A percentile compares a stretch with the other conserved stretches of the same genome.
phyloP scores from a whole-genome alignment of 2,113 vertebrate genomes.

The Catagonus wagneri region DNA sequence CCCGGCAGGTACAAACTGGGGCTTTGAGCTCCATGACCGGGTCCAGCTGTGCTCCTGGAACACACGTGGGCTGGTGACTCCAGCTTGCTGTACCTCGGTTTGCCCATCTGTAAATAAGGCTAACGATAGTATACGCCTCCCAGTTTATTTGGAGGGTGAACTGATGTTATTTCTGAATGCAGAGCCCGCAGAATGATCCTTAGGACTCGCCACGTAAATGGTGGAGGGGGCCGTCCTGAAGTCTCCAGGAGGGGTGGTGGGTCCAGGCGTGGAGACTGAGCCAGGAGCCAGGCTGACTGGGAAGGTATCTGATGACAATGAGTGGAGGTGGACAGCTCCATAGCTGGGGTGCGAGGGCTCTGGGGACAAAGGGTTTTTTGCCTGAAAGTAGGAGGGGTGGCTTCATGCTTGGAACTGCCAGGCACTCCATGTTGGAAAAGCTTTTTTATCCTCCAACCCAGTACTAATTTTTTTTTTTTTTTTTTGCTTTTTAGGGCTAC shows the following conservation, averaged over 20 bases:
- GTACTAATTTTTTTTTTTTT: no score
- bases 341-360: no score
- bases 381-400: not conserved
- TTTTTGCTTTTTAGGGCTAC: no score
- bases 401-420: not conserved
- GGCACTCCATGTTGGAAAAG: not conserved
- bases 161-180: not conserved
- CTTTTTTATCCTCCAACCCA: not conserved
- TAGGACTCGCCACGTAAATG: rapidly evolving
- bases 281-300: not conserved
- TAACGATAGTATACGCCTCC: not conserved
- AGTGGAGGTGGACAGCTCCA: not conserved
- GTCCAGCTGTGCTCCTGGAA: not conserved
- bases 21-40: not conserved
- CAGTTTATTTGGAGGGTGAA: not conserved
- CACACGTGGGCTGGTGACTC: no score
- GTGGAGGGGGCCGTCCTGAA: rapidly evolving
- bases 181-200: not conserved
- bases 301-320: not conserved
- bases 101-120: not conserved
- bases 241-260: not conserved
- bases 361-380: not conserved
- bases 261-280: not conserved
- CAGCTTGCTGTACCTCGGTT: not conserved
- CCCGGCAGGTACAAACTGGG: not conserved